Conservation (phyloP, 2,113 vertebrate species). For the Aspidoscelis tigris region DNA sequence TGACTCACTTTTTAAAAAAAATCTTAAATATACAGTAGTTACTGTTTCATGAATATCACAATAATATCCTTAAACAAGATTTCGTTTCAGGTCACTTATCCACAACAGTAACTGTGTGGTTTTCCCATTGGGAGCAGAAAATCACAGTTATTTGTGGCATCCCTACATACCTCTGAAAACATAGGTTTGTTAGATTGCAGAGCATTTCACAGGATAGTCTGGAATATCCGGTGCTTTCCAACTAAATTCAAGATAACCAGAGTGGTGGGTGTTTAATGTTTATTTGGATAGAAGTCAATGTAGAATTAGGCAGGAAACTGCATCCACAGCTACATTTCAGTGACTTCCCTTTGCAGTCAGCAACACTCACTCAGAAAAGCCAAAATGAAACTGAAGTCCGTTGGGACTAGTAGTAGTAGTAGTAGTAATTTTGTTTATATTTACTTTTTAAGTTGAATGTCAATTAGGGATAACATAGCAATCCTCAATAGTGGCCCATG, state of each 20-base stretch:
- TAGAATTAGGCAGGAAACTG: neutral
- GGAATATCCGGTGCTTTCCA: conserved; percentile 24
- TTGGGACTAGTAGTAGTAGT: too few species aligned
- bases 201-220: neutral
- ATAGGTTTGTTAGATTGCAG: neutral
- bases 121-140: conserved; percentile 6
- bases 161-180: conserved; percentile 21
- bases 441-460: neutral
- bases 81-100: conserved; percentile 7
- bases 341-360: neutral
- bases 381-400: conserved; percentile 43
- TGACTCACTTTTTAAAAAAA: neutral
- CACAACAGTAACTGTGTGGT: conserved; percentile 6
- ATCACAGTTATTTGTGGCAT: conserved; percentile 23
- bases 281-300: neutral
- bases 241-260: conserved; percentile 20
- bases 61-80: conserved; percentile 3
- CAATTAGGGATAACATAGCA: rapidly evolving
- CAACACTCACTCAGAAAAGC: neutral
- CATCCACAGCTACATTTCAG: neutral
- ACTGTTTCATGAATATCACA: neutral
- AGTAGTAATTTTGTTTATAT: neutral
- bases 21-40: neutral
- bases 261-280: conserved; percentile 12
- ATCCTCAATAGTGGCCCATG: neutral